Percentiles rank a stretch among this genome's conserved stretches.
These are phyloP conservation scores for Trachurus trachurus DNA, from an alignment of 2,797 vertebrate species.

Conservation along the genomic window DNA sequence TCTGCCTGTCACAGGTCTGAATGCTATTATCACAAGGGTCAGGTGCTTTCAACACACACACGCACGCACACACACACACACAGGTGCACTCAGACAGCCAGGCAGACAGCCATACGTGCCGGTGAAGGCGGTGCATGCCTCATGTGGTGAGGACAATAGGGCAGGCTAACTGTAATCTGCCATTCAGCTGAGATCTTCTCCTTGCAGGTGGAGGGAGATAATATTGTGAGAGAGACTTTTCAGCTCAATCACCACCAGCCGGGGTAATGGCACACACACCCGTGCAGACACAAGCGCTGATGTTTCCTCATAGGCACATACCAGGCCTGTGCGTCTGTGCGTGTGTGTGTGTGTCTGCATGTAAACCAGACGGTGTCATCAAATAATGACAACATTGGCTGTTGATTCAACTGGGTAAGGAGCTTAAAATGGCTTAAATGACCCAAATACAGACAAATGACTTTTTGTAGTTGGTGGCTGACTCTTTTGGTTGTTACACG, in stretches of 20 bases:
- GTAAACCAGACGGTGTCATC: neutral
- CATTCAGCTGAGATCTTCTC: conserved; percentile 53
- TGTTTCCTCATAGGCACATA: neutral
- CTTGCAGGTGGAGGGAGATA: conserved; percentile 69
- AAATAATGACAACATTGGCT: neutral
- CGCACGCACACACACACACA: neutral
- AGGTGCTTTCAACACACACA: conserved; percentile 51
- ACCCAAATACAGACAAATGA: neutral
- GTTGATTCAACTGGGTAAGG: neutral
- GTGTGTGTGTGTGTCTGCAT: neutral
- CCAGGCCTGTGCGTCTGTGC: neutral
- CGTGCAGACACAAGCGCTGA: neutral
- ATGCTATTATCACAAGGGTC: conserved; percentile 74
- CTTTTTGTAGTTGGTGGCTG: neutral
- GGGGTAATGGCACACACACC: neutral
- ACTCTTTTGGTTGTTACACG: neutral
- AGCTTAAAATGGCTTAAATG: neutral
- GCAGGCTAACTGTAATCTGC: conserved; percentile 53
- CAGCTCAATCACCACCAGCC: conserved; percentile 48
- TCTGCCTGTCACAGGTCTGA: conserved; percentile 67
- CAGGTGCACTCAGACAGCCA: neutral
- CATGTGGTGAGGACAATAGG: conserved; percentile 57
- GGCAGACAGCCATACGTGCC: conserved; percentile 5
- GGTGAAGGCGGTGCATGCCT: conserved; percentile 13
- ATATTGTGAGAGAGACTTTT: conserved; percentile 58